A percentile compares a stretch with the other conserved stretches of the same genome.
phyloP scores from a whole-genome alignment of 1,140 invertebrate species.

The Zeugodacus cucurbitae region DNA sequence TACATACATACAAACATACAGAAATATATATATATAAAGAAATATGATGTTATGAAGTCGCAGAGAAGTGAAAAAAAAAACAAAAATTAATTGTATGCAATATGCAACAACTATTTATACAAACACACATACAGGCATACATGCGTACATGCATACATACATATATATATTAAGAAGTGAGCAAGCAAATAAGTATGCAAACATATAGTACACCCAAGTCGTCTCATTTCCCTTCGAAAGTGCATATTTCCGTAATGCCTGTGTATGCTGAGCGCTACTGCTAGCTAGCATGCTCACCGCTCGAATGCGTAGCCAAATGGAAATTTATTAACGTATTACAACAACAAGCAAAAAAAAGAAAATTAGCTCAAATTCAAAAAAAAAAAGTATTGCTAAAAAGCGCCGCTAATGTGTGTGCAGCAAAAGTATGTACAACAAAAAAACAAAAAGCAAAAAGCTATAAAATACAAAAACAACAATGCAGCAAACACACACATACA shows the following conservation, averaged over 20 bases:
- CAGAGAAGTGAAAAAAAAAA: neutral
- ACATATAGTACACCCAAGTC: neutral
- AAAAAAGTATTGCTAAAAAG: neutral
- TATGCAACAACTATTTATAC: constrained; percentile 2
- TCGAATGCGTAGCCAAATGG: no score
- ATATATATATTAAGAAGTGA: neutral
- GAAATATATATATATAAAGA: neutral
- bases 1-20: neutral
- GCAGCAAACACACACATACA: neutral
- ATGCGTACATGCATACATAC: neutral
- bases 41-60: neutral
- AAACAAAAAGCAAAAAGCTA: neutral
- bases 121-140: neutral
- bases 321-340: neutral
- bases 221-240: neutral
- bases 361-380: constrained; percentile 6
- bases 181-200: no score
- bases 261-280: no score
- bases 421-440: neutral
- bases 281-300: no score
- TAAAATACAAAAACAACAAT: neutral
- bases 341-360: no score
- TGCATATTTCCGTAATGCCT: neutral
- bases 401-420: neutral
- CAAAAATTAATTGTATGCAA: neutral